Conservation (phyloP, 2,797 vertebrate species). For the Clarias platycephalus region DNA sequence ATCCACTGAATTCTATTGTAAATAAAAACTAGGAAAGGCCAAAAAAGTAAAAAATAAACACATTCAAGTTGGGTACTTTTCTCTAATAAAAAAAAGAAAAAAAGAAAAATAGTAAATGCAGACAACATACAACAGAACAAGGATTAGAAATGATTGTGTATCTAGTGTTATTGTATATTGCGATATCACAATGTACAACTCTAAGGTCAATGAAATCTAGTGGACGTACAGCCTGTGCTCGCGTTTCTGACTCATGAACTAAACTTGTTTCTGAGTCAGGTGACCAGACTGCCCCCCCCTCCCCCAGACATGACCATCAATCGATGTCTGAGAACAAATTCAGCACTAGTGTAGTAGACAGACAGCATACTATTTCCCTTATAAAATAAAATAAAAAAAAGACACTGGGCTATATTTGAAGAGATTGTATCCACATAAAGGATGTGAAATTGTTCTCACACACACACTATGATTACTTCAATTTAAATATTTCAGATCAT, state of each 20-base stretch:
- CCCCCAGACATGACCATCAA: constrained; percentile 1
- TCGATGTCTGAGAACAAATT: neutral
- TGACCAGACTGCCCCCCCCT: neutral
- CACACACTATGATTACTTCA: neutral
- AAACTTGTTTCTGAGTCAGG: constrained; percentile 19
- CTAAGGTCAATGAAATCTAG: neutral
- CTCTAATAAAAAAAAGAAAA: too few species aligned
- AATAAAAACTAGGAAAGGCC: constrained; percentile 13
- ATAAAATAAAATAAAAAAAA: too few species aligned
- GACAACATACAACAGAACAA: neutral
- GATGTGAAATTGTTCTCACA: neutral
- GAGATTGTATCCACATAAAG: neutral
- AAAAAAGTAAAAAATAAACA: constrained; percentile 1
- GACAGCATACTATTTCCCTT: neutral
- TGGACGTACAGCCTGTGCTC: neutral
- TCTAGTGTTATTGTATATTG: too few species aligned
- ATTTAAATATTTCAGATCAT: neutral
- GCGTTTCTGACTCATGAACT: constrained; percentile 21
- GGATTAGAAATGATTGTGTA: neutral
- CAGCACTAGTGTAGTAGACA: neutral
- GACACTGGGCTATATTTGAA: neutral
- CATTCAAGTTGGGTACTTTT: neutral
- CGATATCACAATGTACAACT: neutral
- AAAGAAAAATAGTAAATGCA: neutral
- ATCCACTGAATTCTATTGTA: constrained; percentile 26